Percentiles rank a stretch among this genome's conserved stretches.
phyloP scores from a whole-genome alignment of 2,797 vertebrate species.

The Eurystomus glaucurus region DNA sequence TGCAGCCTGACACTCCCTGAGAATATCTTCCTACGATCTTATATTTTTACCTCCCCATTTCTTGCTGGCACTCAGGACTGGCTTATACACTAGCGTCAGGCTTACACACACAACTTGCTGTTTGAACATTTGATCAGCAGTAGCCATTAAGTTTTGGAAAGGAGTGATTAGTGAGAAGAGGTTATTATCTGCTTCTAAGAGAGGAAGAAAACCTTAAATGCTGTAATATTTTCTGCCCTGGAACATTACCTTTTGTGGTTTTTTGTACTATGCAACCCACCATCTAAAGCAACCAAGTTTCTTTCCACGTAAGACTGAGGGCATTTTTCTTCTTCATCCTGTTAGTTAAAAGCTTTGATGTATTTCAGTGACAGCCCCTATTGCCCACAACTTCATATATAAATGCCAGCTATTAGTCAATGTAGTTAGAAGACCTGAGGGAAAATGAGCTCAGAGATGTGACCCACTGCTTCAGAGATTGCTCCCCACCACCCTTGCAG shows the following conservation, averaged over 20 bases:
- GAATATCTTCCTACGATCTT: constrained; percentile 16
- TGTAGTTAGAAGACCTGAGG: rapidly evolving
- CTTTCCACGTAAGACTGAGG: background rate
- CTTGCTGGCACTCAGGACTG: background rate
- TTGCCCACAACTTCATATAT: background rate
- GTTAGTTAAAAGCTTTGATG: background rate
- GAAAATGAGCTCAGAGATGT: background rate
- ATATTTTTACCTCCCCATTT: constrained; percentile 1
- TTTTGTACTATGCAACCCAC: background rate
- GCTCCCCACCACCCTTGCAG: background rate
- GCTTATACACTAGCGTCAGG: background rate
- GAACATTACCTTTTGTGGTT: rapidly evolving
- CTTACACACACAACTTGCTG: background rate
- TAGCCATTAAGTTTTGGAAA: background rate
- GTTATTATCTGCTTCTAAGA: background rate
- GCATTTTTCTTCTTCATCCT: background rate
- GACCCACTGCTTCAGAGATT: background rate
- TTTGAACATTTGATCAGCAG: background rate
- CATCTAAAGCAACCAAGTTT: background rate
- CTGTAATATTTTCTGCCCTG: background rate
- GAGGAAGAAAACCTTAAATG: background rate
- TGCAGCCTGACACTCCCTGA: constrained; percentile 50
- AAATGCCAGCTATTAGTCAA: background rate
- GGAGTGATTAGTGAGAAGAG: background rate
- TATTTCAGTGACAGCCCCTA: background rate